Base-by-base conservation (phyloP, 2,113 vertebrate genomes). In the Cavia porcellus region DNA sequence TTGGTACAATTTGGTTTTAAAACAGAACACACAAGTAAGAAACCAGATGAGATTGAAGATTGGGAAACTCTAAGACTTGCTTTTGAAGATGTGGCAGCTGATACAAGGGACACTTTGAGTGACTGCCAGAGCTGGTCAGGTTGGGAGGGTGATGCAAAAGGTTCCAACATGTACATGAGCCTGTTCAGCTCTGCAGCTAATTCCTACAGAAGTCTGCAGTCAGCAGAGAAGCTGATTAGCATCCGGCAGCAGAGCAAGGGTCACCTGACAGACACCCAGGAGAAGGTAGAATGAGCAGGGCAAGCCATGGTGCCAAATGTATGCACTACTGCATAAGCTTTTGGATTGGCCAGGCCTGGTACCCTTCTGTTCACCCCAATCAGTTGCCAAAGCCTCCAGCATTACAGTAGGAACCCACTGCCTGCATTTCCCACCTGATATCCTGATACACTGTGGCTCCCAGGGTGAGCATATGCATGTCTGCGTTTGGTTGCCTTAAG, bases 1-100 rank as follows among this genome's bases (percentile, higher is more conserved):
- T 98, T 99, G 99, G 99, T 99, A 99, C 98, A 99, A 97, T 97
- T 99, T 99, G 95, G 99, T 99, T 7, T 99, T 99, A 98, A 99
- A 99, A 97, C 99, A 99, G 97, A 99, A 99, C n/a, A 98, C 98
- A 24, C 99, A 99, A 22, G 97, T 99, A 99, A 98, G 97, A 99
- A 99, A 96, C 98, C 99, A 50, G 99, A 99, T 90, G 99, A 99
- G 98, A 99, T 99, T 42, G 99, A 99, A 97, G 99, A 99, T 68
- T 99, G 99, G 99, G 99, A 99, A 97, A 99, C 99, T 2, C 99
- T 99, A 0, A 99, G 98, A 30, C 97, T 99, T 25, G 95, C 98
- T 42, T 62, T 96, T 24, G 97, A 98, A n/a, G 99, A 99, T 35
- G 96, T 98, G 2, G 92, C 91, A 0, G 92, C 96, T 0, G 98